These are phyloP conservation scores for Hoplostethus mediterraneus DNA, from an alignment of 2,797 vertebrate species.

Conservation along the genomic window DNA sequence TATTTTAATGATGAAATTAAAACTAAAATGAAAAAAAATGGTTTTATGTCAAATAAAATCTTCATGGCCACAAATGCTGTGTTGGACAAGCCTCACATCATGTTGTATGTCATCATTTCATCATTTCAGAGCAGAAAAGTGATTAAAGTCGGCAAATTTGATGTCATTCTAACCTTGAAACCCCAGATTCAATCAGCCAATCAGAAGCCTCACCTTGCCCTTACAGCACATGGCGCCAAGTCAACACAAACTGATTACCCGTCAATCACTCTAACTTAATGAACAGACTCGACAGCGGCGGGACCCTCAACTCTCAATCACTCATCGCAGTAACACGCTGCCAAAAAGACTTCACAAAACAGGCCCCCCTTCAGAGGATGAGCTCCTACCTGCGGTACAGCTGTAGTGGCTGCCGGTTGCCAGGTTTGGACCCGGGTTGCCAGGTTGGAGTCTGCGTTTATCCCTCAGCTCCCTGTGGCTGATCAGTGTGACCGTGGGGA, in stretches of 20 bases:
- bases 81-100: neutral
- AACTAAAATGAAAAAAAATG: neutral
- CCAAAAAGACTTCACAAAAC: conserved; percentile 62
- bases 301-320: conserved; percentile 58
- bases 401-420: conserved; percentile 58
- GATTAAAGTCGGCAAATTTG: conserved; percentile 16
- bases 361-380: conserved; percentile 50
- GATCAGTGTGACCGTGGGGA: conserved; percentile 83
- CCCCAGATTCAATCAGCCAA: conserved; percentile 43
- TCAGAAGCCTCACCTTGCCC: conserved; percentile 60
- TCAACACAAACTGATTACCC: conserved; percentile 80
- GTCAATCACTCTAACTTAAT: conserved; percentile 77
- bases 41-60: neutral
- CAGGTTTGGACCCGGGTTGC: conserved; percentile 57
- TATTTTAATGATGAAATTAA: conserved; percentile 2
- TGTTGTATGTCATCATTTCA: neutral
- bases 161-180: conserved; percentile 55
- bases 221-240: conserved; percentile 57
- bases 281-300: conserved; percentile 70
- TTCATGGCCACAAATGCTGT: neutral
- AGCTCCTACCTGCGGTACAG: conserved; percentile 75
- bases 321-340: conserved; percentile 59
- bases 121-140: conserved; percentile 3
- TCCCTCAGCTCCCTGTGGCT: conserved; percentile 71
- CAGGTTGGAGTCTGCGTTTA: conserved; percentile 53